Percentiles rank a stretch among this genome's conserved stretches.
Conservation (phyloP, 2,113 vertebrate genomes). For the Bufo bufo region DNA sequence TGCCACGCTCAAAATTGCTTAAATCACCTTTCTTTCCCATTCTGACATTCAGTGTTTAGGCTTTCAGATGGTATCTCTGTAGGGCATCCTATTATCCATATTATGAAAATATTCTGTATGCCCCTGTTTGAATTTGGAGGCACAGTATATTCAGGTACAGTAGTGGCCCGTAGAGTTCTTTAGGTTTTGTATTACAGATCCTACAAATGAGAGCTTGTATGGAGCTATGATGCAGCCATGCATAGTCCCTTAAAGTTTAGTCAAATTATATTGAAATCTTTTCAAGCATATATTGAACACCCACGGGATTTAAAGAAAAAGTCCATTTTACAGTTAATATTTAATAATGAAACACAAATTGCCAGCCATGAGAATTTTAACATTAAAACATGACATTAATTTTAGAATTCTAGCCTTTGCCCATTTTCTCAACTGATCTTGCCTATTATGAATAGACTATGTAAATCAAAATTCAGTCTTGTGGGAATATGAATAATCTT, state of each 20-base stretch:
- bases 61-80: too few relatives aligned
- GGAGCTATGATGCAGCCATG: not conserved
- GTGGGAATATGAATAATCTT: constrained; percentile 50
- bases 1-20: too few relatives aligned
- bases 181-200: not conserved
- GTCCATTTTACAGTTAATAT: not conserved
- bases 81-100: too few relatives aligned
- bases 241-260: not conserved
- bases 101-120: not conserved
- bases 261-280: not conserved
- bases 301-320: not conserved
- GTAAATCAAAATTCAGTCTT: constrained; percentile 38
- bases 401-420: constrained; percentile 32
- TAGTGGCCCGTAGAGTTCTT: not conserved
- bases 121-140: not conserved
- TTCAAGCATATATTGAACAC: not conserved
- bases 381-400: constrained; percentile 26
- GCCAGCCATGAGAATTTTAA: not conserved
- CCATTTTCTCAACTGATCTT: constrained; percentile 24
- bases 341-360: constrained; percentile 11
- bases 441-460: constrained; percentile 35
- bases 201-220: not conserved
- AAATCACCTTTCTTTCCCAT: too few relatives aligned
- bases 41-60: too few relatives aligned
- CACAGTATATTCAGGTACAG: not conserved